phyloP scores from a whole-genome alignment of 2,888 invertebrate species.

The Ditula angustiorana region DNA sequence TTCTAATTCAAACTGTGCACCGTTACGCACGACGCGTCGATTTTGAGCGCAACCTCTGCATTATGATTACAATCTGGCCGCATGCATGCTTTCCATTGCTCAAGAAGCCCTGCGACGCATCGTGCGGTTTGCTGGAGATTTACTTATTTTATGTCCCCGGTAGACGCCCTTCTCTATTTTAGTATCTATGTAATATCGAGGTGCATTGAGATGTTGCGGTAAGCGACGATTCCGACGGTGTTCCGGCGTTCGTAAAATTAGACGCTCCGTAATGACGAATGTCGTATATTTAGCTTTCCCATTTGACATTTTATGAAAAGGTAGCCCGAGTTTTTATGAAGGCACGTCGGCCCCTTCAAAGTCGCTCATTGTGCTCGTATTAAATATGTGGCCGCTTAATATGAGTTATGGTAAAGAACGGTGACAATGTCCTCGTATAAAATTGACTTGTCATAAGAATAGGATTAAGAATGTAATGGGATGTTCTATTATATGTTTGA shows the following conservation, averaged over 20 bases:
- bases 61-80: slow-evolving; percentile 42
- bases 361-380: slow-evolving; percentile 62
- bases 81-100: slow-evolving; percentile 36
- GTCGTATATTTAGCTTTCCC: slow-evolving; percentile 75
- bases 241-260: slow-evolving; percentile 67
- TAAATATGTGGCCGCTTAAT: slow-evolving; percentile 73
- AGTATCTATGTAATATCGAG: slow-evolving; percentile 39
- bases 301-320: slow-evolving; percentile 71
- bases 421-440: slow-evolving; percentile 75
- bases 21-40: slow-evolving; percentile 80
- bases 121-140: slow-evolving; percentile 34
- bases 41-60: slow-evolving; percentile 61
- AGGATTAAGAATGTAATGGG: slow-evolving; percentile 76
- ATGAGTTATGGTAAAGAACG: slow-evolving; percentile 74
- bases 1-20: slow-evolving; percentile 78
- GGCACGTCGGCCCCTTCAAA: slow-evolving; percentile 57
- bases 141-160: slow-evolving; percentile 33
- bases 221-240: slow-evolving; percentile 41
- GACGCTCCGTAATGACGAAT: slow-evolving; percentile 72
- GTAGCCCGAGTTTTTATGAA: slow-evolving; percentile 67
- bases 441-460: slow-evolving; percentile 77
- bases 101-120: slow-evolving; percentile 19
- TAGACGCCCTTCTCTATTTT: slow-evolving; percentile 37
- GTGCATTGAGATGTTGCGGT: slow-evolving; percentile 41
- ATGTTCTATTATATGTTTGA: slow-evolving; percentile 65